Evolutionary conservation across 2,113 vertebrate genomes (phyloP), one percentile per base, ranked within the genome.

Genomic region (Cryptoleucopteryx plumbea): DNA sequence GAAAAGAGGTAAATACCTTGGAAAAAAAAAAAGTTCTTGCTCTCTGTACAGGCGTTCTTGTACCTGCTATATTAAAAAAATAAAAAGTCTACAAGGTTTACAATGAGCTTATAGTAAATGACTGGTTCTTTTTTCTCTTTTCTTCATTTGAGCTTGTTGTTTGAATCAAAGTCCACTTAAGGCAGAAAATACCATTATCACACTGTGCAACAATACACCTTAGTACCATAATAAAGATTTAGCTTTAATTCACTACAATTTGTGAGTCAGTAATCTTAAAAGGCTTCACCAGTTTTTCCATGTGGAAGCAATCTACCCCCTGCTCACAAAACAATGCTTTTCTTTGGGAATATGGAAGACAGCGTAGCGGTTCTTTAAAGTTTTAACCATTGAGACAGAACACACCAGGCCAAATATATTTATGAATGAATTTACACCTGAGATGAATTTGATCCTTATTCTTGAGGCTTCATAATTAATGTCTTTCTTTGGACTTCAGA

Each of bases 241-340:
- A 97, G 52, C n/a, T 96, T 96, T 95, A 94, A 98, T 97, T 96
- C 74, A 93, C 90, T 96, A 63, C 94, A 96, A 91, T 97, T 98
- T 98, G 86, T 97, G 80, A 98, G 96, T 97, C 93, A 95, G 93
- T 91, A 93, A 82, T 97, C 97, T 94, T 6, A 52, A 96, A 96
- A 94, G 88, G 10, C 61, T 95, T 91, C 82, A 70, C 61, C 71
- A 87, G 18, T 43, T 80, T 95, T 96, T 96, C 40, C 63, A 68
- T 77, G 52, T 90, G 71, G 88, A 98, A 97, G 43, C 45, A 93
- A 96, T 93, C 62, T 98, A 95, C 70, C 86, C 80, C 86, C 70
- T 94, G 45, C 82, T 92, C 56, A 50, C 83, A 82, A 95, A 96
- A 78, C 21, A 61, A 66, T 62, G 90, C 17, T 90, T 95, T 96